A percentile compares a stretch with the other conserved stretches of the same genome.
phyloP scores from a whole-genome alignment of 2,113 vertebrate species.

The Microtus ochrogaster region DNA sequence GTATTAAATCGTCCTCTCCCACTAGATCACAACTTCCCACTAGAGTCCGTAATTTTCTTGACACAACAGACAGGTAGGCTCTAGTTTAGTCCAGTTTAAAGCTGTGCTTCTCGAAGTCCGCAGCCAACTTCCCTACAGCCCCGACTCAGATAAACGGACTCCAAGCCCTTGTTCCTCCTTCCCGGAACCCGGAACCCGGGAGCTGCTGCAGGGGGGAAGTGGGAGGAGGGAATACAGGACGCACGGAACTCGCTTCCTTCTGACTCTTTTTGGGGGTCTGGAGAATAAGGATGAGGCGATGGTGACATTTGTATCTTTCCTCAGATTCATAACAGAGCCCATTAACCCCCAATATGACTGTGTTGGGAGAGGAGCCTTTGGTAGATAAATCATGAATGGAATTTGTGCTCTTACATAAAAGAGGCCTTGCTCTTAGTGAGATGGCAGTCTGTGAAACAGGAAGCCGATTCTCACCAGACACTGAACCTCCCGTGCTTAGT shows the following conservation, averaged over 20 bases:
- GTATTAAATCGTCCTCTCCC: background rate
- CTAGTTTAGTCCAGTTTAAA: background rate
- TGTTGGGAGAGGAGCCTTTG: background rate
- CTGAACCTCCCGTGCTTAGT: background rate
- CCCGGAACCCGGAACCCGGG: background rate
- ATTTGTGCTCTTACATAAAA: background rate
- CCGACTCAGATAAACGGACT: background rate
- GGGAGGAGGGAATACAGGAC: too few relatives aligned
- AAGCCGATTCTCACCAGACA: too few relatives aligned
- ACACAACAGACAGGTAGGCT: background rate
- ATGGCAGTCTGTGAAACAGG: background rate
- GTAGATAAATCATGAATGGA: background rate
- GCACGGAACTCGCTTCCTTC: background rate
- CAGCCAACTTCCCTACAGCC: too few relatives aligned
- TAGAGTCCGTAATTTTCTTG: background rate
- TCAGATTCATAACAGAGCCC: background rate
- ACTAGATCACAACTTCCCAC: background rate
- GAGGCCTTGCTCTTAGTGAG: background rate
- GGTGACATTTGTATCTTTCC: background rate
- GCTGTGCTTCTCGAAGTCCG: background rate
- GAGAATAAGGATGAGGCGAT: background rate
- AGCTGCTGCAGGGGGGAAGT: background rate
- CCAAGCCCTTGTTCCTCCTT: background rate
- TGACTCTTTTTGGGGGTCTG: background rate
- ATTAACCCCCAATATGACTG: background rate